These are phyloP conservation scores for Megamerina dolium DNA, from an alignment of 2,888 invertebrate species.

Conservation along the genomic window DNA sequence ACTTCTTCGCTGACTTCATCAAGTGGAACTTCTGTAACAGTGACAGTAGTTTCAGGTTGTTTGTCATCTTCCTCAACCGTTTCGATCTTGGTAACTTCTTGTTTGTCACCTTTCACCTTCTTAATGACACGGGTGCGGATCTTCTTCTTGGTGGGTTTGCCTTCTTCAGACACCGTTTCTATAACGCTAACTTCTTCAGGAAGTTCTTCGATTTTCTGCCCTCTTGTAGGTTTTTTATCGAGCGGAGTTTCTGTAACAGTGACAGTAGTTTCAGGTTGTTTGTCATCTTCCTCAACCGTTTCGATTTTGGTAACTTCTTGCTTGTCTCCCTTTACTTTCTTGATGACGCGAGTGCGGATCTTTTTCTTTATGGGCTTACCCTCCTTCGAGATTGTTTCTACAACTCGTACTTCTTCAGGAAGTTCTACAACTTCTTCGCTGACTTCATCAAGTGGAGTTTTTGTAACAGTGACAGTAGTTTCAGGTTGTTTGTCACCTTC, in stretches of 20 bases:
- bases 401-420: conserved; percentile 14
- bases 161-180: no score
- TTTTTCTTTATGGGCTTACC: conserved; percentile 16
- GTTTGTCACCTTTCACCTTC: no score
- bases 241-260: conserved; percentile 23
- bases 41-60: no score
- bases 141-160: no score
- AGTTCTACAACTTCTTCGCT: conserved; percentile 9
- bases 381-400: conserved; percentile 14
- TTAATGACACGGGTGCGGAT: no score
- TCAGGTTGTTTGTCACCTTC: conserved; percentile 18
- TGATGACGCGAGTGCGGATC: conserved; percentile 17
- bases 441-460: conserved; percentile 10
- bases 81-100: no score
- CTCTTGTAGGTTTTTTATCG: conserved; percentile 33
- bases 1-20: no score
- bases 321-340: conserved; percentile 25
- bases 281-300: conserved; percentile 46
- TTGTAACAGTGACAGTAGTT: conserved; percentile 16
- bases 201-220: conserved; percentile 36
- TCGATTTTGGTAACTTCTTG: conserved; percentile 47
- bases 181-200: no score
- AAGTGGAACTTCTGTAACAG: no score
- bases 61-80: no score
- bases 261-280: conserved; percentile 43